Percentiles rank a stretch among this genome's conserved stretches.
phyloP scores from a whole-genome alignment of 1,140 invertebrate genomes.

The Cyclina sinensis region DNA sequence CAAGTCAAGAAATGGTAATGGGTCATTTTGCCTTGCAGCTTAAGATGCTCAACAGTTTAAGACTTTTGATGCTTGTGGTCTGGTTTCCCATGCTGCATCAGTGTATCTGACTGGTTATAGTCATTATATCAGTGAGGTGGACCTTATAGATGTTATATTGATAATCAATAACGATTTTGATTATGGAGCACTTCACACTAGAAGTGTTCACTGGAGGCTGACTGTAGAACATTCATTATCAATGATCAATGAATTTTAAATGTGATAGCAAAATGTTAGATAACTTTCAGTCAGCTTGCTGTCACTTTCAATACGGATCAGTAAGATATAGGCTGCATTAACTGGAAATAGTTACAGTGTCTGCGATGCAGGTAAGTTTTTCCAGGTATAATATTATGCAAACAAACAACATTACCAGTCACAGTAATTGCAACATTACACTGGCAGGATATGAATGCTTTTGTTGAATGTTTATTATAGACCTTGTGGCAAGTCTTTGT shows the following conservation, averaged over 20 bases:
- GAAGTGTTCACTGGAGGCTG: not conserved
- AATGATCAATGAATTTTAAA: not conserved
- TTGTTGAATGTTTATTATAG: too few relatives aligned
- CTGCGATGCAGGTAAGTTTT: too few relatives aligned
- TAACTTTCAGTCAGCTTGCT: not conserved
- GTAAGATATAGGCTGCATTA: not conserved
- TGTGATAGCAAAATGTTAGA: not conserved
- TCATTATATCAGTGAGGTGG: not conserved
- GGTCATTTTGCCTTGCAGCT: too few relatives aligned
- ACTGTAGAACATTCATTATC: not conserved
- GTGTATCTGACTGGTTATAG: not conserved
- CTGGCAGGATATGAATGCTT: too few relatives aligned
- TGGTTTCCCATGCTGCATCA: too few relatives aligned
- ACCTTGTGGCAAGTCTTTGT: too few relatives aligned
- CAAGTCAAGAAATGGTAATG: too few relatives aligned
- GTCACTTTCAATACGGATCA: not conserved
- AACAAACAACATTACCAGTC: too few relatives aligned
- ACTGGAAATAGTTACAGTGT: conserved; percentile 49
- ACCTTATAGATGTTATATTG: conserved; percentile 9
- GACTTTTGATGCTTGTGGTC: too few relatives aligned
- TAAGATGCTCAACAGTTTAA: too few relatives aligned
- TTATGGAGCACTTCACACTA: not conserved
- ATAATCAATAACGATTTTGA: not conserved
- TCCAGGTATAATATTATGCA: too few relatives aligned
- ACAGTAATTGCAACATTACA: too few relatives aligned